A percentile compares a stretch with the other conserved stretches of the same genome.
phyloP scores from a whole-genome alignment of 2,113 vertebrate genomes.

The Caracal caracal region DNA sequence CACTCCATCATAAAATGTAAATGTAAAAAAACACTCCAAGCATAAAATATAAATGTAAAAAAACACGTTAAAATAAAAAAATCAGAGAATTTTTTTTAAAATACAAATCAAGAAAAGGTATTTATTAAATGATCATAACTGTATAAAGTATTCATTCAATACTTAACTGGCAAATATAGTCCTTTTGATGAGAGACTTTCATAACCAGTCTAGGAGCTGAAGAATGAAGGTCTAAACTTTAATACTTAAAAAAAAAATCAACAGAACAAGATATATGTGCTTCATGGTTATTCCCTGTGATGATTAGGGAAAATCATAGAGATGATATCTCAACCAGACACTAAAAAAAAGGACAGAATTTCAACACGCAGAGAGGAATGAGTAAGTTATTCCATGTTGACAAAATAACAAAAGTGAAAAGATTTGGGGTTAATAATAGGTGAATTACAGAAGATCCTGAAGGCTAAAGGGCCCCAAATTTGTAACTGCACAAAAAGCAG shows the following conservation, averaged over 20 bases:
- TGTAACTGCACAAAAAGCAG: background rate
- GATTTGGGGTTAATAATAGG: background rate
- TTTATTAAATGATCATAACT: slow-evolving; percentile 22
- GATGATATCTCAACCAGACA: background rate
- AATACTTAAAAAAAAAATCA: background rate
- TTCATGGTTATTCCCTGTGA: background rate
- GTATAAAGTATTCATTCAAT: background rate
- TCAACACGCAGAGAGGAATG: background rate
- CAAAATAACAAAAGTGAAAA: background rate
- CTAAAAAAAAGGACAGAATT: background rate
- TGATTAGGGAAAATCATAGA: background rate
- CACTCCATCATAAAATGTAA: background rate
- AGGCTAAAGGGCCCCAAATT: background rate
- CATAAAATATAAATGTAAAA: background rate
- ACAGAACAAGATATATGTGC: background rate
- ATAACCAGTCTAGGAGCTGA: background rate
- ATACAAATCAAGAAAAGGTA: background rate
- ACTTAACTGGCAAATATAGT: background rate
- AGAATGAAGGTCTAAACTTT: background rate
- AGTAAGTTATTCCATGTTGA: background rate
- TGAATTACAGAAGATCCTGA: background rate
- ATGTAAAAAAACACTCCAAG: background rate
- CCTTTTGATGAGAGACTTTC: background rate
- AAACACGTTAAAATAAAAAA: background rate
- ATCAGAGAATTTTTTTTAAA: background rate